These are phyloP conservation scores for Crotalus horridus DNA, from an alignment of 2,113 vertebrate genomes.

Conservation along the genomic window DNA sequence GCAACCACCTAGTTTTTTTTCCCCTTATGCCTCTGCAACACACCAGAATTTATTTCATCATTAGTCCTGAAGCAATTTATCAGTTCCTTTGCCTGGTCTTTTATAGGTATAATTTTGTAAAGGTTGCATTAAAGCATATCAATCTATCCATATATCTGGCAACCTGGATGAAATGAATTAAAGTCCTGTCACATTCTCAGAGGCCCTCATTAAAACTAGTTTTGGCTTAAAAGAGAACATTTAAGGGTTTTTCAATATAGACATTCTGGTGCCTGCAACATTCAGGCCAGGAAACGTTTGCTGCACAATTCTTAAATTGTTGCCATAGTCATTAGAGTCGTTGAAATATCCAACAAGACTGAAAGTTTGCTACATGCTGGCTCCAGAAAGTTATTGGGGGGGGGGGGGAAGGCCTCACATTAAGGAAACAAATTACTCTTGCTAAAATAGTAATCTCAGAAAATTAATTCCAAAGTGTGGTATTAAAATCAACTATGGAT, in stretches of 20 bases:
- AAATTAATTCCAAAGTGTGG: slow-evolving; percentile 38
- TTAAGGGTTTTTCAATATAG: slow-evolving; percentile 69
- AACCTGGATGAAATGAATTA: slow-evolving; percentile 1
- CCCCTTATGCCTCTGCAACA: slow-evolving; percentile 62
- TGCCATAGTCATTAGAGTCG: slow-evolving; percentile 75
- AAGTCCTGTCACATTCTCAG: slow-evolving; percentile 59
- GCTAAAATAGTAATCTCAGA: slow-evolving; percentile 51
- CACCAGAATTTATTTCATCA: slow-evolving; percentile 71
- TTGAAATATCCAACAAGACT: slow-evolving; percentile 64
- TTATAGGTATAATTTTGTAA: slow-evolving; percentile 30
- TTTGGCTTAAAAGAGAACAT: slow-evolving; percentile 68
- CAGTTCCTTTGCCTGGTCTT: slow-evolving; percentile 60
- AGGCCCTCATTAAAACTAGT: slow-evolving; percentile 63
- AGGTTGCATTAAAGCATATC: neutral
- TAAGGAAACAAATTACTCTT: slow-evolving; percentile 58
- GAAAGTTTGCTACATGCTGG: slow-evolving; percentile 54
- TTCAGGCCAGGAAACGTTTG: slow-evolving; percentile 70
- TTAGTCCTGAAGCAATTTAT: slow-evolving; percentile 65
- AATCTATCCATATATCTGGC: slow-evolving; percentile 21
- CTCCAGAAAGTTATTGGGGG: slow-evolving; percentile 60
- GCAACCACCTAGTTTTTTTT: slow-evolving; percentile 48
- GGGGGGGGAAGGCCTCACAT: slow-evolving; percentile 43
- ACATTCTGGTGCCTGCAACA: slow-evolving; percentile 70
- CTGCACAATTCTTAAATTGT: slow-evolving; percentile 76
- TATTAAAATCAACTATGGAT: slow-evolving; percentile 34